Evolutionary conservation across 2,888 invertebrate genomes (phyloP).

Genomic region (Merodon equestris): DNA sequence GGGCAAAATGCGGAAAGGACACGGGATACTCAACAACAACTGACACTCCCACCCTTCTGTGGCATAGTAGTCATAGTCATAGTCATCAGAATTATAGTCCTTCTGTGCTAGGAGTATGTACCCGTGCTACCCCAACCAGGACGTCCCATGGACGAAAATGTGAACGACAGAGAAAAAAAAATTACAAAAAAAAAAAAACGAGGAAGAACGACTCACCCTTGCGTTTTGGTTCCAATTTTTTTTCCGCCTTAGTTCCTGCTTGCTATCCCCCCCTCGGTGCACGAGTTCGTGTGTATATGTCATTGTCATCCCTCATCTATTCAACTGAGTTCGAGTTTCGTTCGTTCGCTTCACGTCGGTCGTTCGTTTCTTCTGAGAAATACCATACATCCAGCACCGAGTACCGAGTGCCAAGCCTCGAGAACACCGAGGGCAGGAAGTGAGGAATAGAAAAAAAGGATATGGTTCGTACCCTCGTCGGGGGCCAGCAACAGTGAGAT

Average conservation of each 20-base stretch:
- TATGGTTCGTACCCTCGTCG: constrained; percentile 25
- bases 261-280: background rate
- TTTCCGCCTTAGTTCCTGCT: constrained; percentile 3
- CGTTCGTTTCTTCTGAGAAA: constrained; percentile 62
- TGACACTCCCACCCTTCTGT: constrained; percentile 67
- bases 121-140: constrained; percentile 15
- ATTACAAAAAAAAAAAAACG: constrained; percentile 51
- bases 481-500: constrained; percentile 59
- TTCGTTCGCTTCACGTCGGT: constrained; percentile 63
- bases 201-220: constrained; percentile 67
- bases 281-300: constrained; percentile 54
- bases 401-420: no score
- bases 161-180: constrained; percentile 48
- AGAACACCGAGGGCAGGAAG: no score
- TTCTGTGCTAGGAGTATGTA: constrained; percentile 18
- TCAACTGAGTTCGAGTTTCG: constrained; percentile 68
- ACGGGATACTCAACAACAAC: constrained; percentile 69
- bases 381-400: constrained; percentile 12
- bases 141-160: constrained; percentile 48
- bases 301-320: constrained; percentile 69
- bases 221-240: constrained; percentile 16
- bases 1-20: constrained; percentile 67
- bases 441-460: constrained; percentile 5
- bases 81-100: constrained; percentile 68
- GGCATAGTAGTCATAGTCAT: constrained; percentile 66